Percentiles rank a stretch among this genome's conserved stretches.
These are phyloP conservation scores for Rhynchophorus ferrugineus DNA, from an alignment of 1,140 invertebrate species.

Conservation along the genomic window DNA sequence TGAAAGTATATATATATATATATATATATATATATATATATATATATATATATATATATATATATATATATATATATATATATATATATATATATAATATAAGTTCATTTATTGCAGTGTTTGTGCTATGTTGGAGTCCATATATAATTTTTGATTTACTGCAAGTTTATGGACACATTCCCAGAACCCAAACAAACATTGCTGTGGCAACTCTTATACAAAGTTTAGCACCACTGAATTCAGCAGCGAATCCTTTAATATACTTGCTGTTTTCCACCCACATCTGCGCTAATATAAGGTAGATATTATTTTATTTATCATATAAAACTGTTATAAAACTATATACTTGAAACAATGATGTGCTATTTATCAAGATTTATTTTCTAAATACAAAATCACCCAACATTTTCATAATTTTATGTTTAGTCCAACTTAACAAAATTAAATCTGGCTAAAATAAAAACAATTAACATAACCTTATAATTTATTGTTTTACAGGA, in stretches of 20 bases:
- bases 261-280: constrained; percentile 91
- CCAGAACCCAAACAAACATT: constrained; percentile 67
- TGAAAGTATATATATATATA: too few species aligned
- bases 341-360: too few species aligned
- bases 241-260: constrained; percentile 90
- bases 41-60: too few species aligned
- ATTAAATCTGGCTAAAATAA: background rate
- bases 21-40: too few species aligned
- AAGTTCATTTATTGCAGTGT: constrained; percentile 60
- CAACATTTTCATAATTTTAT: too few species aligned
- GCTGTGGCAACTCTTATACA: constrained; percentile 88
- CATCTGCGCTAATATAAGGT: constrained; percentile 79
- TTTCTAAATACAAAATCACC: too few species aligned
- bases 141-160: constrained; percentile 91
- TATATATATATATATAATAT: too few species aligned
- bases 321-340: too few species aligned
- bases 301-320: constrained; percentile 17
- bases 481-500: background rate
- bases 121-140: constrained; percentile 92
- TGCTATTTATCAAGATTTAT: too few species aligned
- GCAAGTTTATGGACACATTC: constrained; percentile 81
- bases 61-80: too few species aligned
- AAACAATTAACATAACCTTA: background rate
- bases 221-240: constrained; percentile 87
- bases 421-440: too few species aligned